These are phyloP conservation scores for Synanthedon formicaeformis DNA, from an alignment of 2,888 invertebrate genomes.

Conservation along the genomic window DNA sequence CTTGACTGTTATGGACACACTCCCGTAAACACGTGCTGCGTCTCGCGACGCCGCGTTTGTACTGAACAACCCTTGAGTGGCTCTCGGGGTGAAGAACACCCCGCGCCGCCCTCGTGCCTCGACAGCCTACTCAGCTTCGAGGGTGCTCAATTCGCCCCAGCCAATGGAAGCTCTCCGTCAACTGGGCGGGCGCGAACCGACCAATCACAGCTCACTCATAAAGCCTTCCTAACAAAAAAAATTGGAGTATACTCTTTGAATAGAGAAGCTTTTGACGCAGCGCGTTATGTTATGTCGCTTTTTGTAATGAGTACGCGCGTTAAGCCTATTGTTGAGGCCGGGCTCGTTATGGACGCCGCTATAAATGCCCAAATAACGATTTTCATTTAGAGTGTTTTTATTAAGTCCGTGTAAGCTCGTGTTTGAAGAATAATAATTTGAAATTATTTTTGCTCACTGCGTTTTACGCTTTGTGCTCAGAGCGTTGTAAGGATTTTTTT, in stretches of 20 bases:
- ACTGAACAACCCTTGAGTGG: conserved; percentile 71
- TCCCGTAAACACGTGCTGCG: conserved; percentile 61
- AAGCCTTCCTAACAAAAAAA: conserved; percentile 60
- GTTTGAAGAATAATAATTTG: conserved; percentile 8
- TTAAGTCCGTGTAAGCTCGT: conserved; percentile 59
- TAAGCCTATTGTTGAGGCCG: conserved; percentile 69
- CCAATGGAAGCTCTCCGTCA: conserved; percentile 42
- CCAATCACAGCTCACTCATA: conserved; percentile 39
- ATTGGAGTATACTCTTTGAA: conserved; percentile 68
- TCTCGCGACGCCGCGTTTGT: conserved; percentile 58
- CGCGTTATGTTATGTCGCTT: conserved; percentile 69
- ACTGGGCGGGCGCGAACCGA: conserved; percentile 47
- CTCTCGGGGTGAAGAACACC: conserved; percentile 68
- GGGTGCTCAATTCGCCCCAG: conserved; percentile 56
- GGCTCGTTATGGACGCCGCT: conserved; percentile 67
- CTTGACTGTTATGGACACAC: conserved; percentile 43
- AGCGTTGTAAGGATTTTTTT: too few species aligned
- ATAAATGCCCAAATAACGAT: conserved; percentile 65
- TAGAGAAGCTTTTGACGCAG: conserved; percentile 66
- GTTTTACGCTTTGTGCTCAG: too few species aligned
- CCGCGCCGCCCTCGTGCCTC: conserved; percentile 65
- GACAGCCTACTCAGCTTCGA: conserved; percentile 68
- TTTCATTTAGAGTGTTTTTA: conserved; percentile 69
- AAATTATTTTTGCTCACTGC: conserved; percentile 4
- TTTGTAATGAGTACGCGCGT: conserved; percentile 69